These are phyloP conservation scores for Plotosus lineatus DNA, from an alignment of 2,113 vertebrate species.

Conservation along the genomic window DNA sequence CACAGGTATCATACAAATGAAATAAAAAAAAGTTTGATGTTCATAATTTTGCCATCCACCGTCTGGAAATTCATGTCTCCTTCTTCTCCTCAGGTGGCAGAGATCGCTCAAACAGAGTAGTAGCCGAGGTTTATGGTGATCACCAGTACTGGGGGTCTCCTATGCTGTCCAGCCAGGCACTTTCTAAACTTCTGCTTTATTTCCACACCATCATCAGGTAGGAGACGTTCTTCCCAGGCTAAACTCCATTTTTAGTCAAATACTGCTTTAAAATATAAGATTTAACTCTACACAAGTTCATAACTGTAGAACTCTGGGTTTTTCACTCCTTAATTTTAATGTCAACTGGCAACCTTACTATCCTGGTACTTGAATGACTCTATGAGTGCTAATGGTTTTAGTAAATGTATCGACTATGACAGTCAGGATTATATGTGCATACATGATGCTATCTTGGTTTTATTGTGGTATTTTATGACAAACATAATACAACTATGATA, in stretches of 20 bases:
- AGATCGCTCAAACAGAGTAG: constrained; percentile 78
- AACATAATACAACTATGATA: not conserved
- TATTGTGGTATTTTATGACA: not conserved
- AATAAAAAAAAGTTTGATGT: not conserved
- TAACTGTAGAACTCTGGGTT: too few species aligned
- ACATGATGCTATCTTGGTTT: not conserved
- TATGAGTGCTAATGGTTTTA: not conserved
- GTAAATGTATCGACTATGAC: too few species aligned
- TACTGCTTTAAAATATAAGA: too few species aligned
- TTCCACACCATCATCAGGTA: constrained; percentile 84
- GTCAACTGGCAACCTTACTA: too few species aligned
- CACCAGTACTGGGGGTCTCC: constrained; percentile 73
- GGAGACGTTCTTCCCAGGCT: not conserved
- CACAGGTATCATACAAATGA: constrained; percentile 75
- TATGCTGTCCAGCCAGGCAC: constrained; percentile 71
- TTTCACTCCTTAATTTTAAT: not conserved
- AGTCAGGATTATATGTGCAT: not conserved
- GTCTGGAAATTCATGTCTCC: not conserved
- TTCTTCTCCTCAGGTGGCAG: constrained; percentile 73
- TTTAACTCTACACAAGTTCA: too few species aligned
- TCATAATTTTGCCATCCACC: not conserved
- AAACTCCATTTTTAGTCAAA: not conserved
- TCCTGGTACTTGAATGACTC: too few species aligned
- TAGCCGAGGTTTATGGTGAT: constrained; percentile 81
- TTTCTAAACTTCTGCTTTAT: constrained; percentile 79